These are phyloP conservation scores for Scarus forsteni DNA, from an alignment of 2,797 vertebrate species.

Conservation along the genomic window DNA sequence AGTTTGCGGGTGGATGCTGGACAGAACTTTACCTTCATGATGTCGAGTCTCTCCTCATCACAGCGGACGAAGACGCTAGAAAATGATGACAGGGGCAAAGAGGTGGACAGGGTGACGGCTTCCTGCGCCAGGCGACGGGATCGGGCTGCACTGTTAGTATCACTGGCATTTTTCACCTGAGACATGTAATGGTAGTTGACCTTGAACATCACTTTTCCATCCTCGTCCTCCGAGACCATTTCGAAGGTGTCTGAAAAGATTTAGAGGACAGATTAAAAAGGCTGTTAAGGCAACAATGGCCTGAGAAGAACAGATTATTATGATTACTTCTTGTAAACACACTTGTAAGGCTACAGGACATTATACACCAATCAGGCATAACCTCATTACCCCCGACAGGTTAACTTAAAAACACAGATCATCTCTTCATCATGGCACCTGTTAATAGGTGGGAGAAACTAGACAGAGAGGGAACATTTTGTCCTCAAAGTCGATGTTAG, in stretches of 20 bases:
- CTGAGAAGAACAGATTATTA: too few species aligned
- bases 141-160: slow-evolving; percentile 95
- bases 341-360: too few species aligned
- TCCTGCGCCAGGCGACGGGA: slow-evolving; percentile 97
- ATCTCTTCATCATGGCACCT: too few species aligned
- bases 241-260: slow-evolving; percentile 93
- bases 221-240: slow-evolving; percentile 98
- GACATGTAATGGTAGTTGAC: slow-evolving; percentile 99
- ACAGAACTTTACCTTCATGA: slow-evolving; percentile 92
- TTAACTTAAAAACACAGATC: too few species aligned
- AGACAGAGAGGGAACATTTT: too few species aligned
- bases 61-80: slow-evolving; percentile 98
- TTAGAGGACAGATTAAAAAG: slow-evolving; percentile 7
- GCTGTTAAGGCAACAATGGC: neutral
- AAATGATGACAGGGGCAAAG: slow-evolving; percentile 95
- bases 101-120: slow-evolving; percentile 97
- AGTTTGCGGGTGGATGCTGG: neutral
- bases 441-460: too few species aligned
- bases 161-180: slow-evolving; percentile 98
- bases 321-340: too few species aligned
- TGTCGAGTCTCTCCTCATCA: slow-evolving; percentile 97
- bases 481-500: too few species aligned
- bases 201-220: slow-evolving; percentile 96
- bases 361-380: too few species aligned
- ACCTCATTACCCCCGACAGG: too few species aligned